A percentile compares a stretch with the other conserved stretches of the same genome.
phyloP scores from a whole-genome alignment of 2,888 invertebrate species.

The Drosophila sordidapex region DNA sequence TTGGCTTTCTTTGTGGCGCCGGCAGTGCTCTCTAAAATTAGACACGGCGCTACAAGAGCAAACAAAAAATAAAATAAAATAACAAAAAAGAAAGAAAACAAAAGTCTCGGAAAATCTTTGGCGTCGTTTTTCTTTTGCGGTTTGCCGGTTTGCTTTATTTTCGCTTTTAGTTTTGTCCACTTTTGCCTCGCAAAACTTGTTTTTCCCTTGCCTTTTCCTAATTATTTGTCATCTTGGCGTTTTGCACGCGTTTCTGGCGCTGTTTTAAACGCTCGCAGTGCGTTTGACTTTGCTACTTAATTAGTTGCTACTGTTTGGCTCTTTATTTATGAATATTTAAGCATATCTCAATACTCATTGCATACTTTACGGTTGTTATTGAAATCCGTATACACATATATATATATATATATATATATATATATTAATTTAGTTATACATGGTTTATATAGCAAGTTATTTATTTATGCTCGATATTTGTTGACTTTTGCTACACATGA shows the following conservation, averaged over 20 bases:
- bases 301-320: slow-evolving; percentile 14
- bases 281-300: slow-evolving; percentile 16
- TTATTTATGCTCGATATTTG: slow-evolving; percentile 14
- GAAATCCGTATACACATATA: slow-evolving; percentile 24
- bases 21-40: slow-evolving; percentile 38
- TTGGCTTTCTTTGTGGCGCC: slow-evolving; percentile 61
- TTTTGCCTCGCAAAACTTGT: slow-evolving; percentile 53
- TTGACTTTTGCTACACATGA: slow-evolving; percentile 11
- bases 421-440: background rate
- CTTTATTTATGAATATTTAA: slow-evolving; percentile 22
- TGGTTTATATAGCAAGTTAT: background rate
- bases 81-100: slow-evolving; percentile 1
- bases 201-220: slow-evolving; percentile 27
- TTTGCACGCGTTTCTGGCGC: slow-evolving; percentile 31
- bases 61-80: background rate
- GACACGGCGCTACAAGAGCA: slow-evolving; percentile 2
- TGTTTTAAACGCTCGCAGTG: slow-evolving; percentile 39
- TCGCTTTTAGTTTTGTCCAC: slow-evolving; percentile 45
- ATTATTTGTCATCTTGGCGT: slow-evolving; percentile 1
- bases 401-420: background rate
- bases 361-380: slow-evolving; percentile 68
- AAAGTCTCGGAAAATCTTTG: slow-evolving; percentile 45
- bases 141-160: slow-evolving; percentile 41
- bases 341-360: slow-evolving; percentile 30
- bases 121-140: slow-evolving; percentile 47